These are phyloP conservation scores for Chelonoidis abingdonii DNA, from an alignment of 2,113 vertebrate genomes.

Conservation along the genomic window DNA sequence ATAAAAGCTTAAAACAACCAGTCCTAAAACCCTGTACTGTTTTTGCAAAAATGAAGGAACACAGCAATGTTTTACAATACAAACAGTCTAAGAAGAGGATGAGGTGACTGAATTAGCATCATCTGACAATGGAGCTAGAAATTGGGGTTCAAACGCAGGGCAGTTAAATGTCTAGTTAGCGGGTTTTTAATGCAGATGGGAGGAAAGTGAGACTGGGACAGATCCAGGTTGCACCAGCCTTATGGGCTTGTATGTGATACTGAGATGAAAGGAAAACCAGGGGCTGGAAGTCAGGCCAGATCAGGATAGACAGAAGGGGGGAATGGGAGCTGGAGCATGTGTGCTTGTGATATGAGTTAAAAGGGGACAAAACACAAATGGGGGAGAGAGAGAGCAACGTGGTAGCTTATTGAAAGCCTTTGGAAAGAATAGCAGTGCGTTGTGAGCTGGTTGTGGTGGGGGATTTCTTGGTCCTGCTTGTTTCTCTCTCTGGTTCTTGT, in stretches of 20 bases:
- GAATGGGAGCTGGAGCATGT: not conserved
- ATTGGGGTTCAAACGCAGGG: not conserved
- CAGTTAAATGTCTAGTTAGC: constrained; percentile 3
- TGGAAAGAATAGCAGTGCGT: not conserved
- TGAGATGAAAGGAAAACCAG: not conserved
- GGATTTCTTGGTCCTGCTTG: too few species aligned
- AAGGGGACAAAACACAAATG: not conserved
- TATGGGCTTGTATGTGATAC: not conserved
- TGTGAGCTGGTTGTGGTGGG: not conserved
- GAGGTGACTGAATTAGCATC: not conserved
- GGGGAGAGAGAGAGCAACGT: not conserved
- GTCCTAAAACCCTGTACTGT: not conserved
- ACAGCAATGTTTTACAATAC: not conserved
- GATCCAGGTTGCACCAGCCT: not conserved
- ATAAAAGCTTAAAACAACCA: too few species aligned
- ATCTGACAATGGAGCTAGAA: not conserved
- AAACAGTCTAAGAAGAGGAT: not conserved
- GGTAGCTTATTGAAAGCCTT: not conserved
- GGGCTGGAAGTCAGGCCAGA: not conserved
- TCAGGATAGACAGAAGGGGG: not conserved
- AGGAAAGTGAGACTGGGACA: not conserved
- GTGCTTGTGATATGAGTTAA: not conserved
- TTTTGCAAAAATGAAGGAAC: not conserved
- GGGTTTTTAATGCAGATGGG: not conserved
- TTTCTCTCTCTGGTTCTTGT: too few species aligned